Base-by-base conservation (phyloP, 2,888 invertebrate species). In the Andrena bicolor region DNA sequence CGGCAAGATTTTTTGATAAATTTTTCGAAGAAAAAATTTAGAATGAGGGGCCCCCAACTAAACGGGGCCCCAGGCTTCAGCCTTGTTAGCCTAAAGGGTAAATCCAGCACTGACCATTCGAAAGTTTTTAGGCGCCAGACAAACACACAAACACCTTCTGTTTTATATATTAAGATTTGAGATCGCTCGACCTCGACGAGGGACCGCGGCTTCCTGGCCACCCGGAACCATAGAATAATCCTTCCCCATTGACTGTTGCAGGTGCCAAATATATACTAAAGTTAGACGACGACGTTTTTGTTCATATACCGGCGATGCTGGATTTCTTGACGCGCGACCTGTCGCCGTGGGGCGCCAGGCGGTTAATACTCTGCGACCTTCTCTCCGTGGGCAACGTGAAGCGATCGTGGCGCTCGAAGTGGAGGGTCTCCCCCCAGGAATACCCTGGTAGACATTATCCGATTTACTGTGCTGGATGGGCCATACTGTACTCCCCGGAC, bases 381-480 rank as follows among this genome's bases (percentile, higher is more conserved):
- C 90, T 95, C 49, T 88, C 93, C 16, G 91, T 94, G 75, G 94
- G 95, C 0, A 90, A 91, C 26, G 96, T 95, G 0, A 95, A 95
- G 87, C 95, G 97, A 78, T 95, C 95, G 7, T 96, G 95, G 91
- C 94, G 96, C 63, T 97, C 97, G 0, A 97, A 97, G 93, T 98
- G 97, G 97, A 95, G 96, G 69, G 97, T 97, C 8, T 95, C 96
- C 3, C 95, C 95, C 13, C 94, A 94, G 0, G 97, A 97, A 91
- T 97, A 96, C 92, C 93, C 95, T 0, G 94, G 94, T 0, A 94
- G 94, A 63, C 95, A 94, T 89, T 98, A 97, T 94, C 97, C 97
- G 48, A 94, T 95, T 1, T 97, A 97, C 91, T 98, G 97, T 93
- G 95, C 96, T 30, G 97, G 97, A 7, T 96, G 96, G 95, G 96